Evolutionary conservation across 1,140 invertebrate genomes (phyloP), one percentile per base, ranked within the genome.

Genomic region (Trissolcus basalis): DNA sequence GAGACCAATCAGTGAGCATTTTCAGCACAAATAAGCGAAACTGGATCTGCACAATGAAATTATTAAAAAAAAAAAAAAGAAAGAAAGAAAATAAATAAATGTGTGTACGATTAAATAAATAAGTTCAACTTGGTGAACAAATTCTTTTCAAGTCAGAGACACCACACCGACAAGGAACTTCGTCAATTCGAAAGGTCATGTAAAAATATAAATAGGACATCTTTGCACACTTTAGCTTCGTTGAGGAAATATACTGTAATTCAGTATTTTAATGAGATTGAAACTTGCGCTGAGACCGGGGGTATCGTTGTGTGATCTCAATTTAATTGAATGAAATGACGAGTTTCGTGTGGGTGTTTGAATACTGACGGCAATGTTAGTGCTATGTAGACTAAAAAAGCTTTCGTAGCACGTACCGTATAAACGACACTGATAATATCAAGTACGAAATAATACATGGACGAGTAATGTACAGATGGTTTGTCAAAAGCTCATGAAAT

Each of bases 321-420:
- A 27, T 15, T 54, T 13, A 48, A 55, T 55, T 14, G 12, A 54
- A 51, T 49, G 3, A 49, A 49, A 13, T 4, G 11, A 59, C 16
- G 35, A 72, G 14, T 41, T 59, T 27, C 36, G 32, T 33, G 51
- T 61, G 13, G 41, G 59, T 33, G 14, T 59, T 15, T 44, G 36
- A 50, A 60, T 49, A 63, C 13, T 68, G 49, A 68, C 59, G 54
- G 81, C 82, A 73, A 78, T 85, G 83, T 85, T 86, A 85, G 84
- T 85, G 81, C 78, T 82, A 55, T 69, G 79, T 79, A 75, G 71
- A 82, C 84, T 84, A 86, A 82, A 80, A n/a, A 78, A 86, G 83
- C 81, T 82, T 76, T 85, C 80, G 72, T 79, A 84, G 82, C 82
- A 75, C 19, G 19, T 27, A 27, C 79, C 74, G 70, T 84, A 80